Conservation (phyloP, 2,797 vertebrate genomes). For the Strix occidentalis region DNA sequence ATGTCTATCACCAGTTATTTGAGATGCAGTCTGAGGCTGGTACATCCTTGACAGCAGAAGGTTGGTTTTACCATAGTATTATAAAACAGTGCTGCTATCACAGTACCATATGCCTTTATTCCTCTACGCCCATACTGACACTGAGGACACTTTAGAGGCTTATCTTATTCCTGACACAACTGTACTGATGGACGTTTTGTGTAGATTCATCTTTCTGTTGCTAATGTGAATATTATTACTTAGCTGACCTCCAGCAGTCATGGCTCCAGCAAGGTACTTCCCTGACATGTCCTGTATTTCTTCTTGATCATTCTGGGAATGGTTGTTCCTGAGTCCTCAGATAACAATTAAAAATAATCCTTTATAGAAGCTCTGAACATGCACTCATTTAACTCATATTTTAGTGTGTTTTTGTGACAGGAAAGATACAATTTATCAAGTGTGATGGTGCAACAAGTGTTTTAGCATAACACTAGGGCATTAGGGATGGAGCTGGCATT, state of each 20-base stretch:
- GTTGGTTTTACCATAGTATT: not conserved
- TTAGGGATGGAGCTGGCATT: not conserved
- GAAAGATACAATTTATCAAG: not conserved
- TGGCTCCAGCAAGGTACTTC: not conserved
- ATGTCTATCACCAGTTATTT: not conserved
- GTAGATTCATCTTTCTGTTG: not conserved
- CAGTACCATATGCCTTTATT: not conserved
- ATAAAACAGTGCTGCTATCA: not conserved
- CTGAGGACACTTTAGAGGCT: not conserved
- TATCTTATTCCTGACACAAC: not conserved
- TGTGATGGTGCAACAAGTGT: not conserved
- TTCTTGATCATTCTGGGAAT: not conserved
- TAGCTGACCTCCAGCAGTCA: not conserved
- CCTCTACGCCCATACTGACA: fast-evolving
- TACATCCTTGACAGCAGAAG: not conserved
- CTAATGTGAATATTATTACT: not conserved
- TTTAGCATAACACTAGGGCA: not conserved
- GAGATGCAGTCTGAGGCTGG: not conserved
- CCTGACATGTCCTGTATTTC: not conserved
- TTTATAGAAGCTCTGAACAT: not conserved
- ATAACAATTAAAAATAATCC: not conserved
- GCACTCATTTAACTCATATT: not conserved
- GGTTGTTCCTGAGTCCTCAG: not conserved
- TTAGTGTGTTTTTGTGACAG: not conserved
- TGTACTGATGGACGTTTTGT: not conserved